These are phyloP conservation scores for Drosophila fungiperda DNA, from an alignment of 2,888 invertebrate genomes.

Conservation along the genomic window DNA sequence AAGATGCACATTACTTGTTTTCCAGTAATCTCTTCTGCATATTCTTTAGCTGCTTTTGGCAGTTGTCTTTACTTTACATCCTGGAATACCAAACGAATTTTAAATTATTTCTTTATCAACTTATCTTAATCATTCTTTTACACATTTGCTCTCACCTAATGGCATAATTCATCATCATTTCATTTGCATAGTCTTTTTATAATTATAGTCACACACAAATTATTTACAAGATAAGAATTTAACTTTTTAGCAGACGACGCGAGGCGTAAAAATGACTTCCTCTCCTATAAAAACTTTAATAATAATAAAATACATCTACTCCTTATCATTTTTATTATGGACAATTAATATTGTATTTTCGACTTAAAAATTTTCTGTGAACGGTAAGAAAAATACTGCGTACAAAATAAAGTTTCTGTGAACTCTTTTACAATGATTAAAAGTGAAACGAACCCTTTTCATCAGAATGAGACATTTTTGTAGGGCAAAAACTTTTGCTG, in stretches of 20 bases:
- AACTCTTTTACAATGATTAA: background rate
- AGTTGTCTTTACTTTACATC: background rate
- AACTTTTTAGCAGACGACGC: no score
- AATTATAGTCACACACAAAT: no score
- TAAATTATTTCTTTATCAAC: background rate
- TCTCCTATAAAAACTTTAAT: background rate
- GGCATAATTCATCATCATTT: background rate
- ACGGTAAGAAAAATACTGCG: background rate
- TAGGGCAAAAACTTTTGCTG: background rate
- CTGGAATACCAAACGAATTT: background rate
- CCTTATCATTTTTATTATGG: background rate
- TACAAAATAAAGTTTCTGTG: background rate
- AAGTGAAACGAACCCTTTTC: background rate
- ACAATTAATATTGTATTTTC: no score
- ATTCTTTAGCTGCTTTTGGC: no score
- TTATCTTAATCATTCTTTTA: background rate
- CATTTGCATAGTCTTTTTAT: background rate
- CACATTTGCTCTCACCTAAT: background rate
- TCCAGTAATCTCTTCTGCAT: no score
- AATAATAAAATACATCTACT: background rate
- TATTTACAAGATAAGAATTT: no score
- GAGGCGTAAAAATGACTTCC: background rate
- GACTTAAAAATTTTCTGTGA: background rate
- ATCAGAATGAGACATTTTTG: background rate
- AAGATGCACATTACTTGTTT: background rate